Base-by-base conservation (phyloP, 2,113 vertebrate genomes). In the Eudorcas thomsonii region DNA sequence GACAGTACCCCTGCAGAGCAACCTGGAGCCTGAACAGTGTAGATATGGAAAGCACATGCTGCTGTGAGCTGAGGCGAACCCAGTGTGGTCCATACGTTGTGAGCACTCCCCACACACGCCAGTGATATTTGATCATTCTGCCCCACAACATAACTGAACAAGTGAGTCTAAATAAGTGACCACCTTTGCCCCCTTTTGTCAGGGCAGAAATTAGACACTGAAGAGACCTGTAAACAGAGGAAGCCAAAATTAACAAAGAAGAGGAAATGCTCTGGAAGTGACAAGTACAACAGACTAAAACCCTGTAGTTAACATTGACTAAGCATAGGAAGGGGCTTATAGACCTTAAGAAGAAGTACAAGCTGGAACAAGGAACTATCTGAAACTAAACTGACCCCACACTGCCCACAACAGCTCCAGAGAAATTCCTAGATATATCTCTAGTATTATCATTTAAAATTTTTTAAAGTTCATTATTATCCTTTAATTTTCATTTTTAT, bases 381-480 rank as follows among this genome's bases (percentile, higher is more conserved):
- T 36, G n/a, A 67, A 67, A 67, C 64, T 67, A 67, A 67, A 36
- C 8, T 67, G 33, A 67, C 33, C n/a, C 17, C 64, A 67, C 17
- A 36, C 17, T 36, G 33, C 33, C 64, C 64, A 67, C n/a, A 67
- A 36, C 64, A 36, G 17, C 33, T 36, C 64, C n/a, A 11, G 64
- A 67, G n/a, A 67, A 21, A 67, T 36, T 67, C n/a, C 17, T 21
- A 36, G 64, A 21, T 21, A 67, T 67, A 36, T 36, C 64, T 36
- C 11, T 36, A 67, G 33, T 21, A 67, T 36, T 67, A 36, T 21
- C 33, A 36, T 11, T 64, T 10, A n/a, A n/a, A 11, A 0, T 0
- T 11, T 67, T 67, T 67, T 0, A 21, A 67, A 36, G n/a, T 21
- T 36, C 17, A 36, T 21, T 36, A 67, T 36, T 67, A 36, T 15